Conservation (phyloP, 2,888 invertebrate genomes). For the Limnephilus lunatus region DNA sequence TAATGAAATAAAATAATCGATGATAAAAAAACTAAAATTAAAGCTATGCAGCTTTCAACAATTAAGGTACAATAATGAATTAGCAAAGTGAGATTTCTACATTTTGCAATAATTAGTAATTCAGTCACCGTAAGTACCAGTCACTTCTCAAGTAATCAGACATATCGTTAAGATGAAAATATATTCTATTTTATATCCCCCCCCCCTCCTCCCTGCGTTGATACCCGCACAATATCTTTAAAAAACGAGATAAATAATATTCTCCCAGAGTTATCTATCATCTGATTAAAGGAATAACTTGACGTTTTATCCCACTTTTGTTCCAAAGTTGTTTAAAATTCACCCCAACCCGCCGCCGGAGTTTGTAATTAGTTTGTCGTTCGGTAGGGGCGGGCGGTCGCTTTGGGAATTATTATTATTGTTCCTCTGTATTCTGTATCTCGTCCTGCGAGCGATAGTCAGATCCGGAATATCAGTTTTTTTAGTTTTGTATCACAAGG, state of each 20-base stretch:
- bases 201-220: neutral
- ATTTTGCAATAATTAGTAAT: neutral
- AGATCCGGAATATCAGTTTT: too few species aligned
- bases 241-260: conserved; percentile 46
- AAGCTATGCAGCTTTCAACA: too few species aligned
- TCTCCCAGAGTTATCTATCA: conserved; percentile 54
- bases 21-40: too few species aligned
- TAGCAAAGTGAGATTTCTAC: neutral
- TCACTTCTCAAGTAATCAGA: too few species aligned
- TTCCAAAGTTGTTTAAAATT: conserved; percentile 51
- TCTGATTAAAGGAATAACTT: conserved; percentile 56
- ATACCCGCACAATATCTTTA: conserved; percentile 33
- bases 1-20: too few species aligned
- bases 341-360: conserved; percentile 39
- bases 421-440: conserved; percentile 21
- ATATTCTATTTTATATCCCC: neutral
- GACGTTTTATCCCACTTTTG: conserved; percentile 55
- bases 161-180: neutral
- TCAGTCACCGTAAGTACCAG: too few species aligned
- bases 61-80: too few species aligned
- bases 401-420: conserved; percentile 37
- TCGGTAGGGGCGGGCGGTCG: conserved; percentile 23
- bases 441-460: neutral
- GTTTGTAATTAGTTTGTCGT: conserved; percentile 55
- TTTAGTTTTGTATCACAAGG: too few species aligned